A percentile compares a stretch with the other conserved stretches of the same genome.
These are phyloP conservation scores for Melipona beecheii DNA, from an alignment of 2,888 invertebrate genomes.

Conservation along the genomic window DNA sequence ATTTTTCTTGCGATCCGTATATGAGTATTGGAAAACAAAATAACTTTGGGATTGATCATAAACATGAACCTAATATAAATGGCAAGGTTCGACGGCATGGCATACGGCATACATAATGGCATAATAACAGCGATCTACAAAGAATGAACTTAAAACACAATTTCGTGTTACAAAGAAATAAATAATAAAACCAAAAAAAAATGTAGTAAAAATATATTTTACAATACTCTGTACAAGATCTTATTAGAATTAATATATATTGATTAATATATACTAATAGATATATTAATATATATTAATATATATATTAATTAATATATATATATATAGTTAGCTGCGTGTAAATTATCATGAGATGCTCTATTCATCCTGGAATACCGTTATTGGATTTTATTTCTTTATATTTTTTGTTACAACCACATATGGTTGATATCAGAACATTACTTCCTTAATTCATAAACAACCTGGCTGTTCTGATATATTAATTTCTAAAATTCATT, in stretches of 20 bases:
- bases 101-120: constrained; percentile 71
- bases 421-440: not conserved
- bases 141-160: constrained; percentile 53
- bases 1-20: constrained; percentile 64
- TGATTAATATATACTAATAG: constrained; percentile 10
- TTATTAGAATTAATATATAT: constrained; percentile 60
- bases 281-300: constrained; percentile 15
- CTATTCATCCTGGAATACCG: constrained; percentile 56
- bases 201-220: constrained; percentile 81
- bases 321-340: constrained; percentile 49
- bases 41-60: constrained; percentile 52
- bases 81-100: constrained; percentile 81
- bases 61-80: constrained; percentile 69
- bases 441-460: constrained; percentile 5
- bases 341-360: constrained; percentile 30
- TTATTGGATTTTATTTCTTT: constrained; percentile 9
- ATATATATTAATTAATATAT: constrained; percentile 51
- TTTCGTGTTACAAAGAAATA: constrained; percentile 72
- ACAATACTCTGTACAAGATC: constrained; percentile 81
- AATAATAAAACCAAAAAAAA: constrained; percentile 76
- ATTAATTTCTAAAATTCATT: not conserved
- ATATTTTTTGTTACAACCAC: not conserved
- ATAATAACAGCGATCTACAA: constrained; percentile 61
- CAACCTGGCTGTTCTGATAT: not conserved
- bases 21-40: constrained; percentile 77